These are phyloP conservation scores for Drosophila rhopaloa DNA, from an alignment of 1,140 invertebrate genomes.

Conservation along the genomic window DNA sequence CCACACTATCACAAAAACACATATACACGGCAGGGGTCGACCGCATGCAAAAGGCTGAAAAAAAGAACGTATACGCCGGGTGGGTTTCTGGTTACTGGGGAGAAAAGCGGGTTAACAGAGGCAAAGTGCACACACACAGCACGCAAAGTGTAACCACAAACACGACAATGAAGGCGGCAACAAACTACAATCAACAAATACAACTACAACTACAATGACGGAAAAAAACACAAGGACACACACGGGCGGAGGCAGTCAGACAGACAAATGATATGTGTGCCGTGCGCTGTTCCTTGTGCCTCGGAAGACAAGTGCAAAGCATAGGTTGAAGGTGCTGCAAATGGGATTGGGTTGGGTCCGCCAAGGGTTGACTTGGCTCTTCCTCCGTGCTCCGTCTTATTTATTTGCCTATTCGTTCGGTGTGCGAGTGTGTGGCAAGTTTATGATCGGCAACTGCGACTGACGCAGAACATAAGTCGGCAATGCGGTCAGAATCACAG, in stretches of 20 bases:
- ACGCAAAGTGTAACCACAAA: slow-evolving; percentile 76
- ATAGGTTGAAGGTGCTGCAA: slow-evolving; percentile 33
- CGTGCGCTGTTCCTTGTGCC: slow-evolving; percentile 45
- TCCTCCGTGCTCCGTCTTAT: slow-evolving; percentile 52
- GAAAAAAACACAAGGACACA: slow-evolving; percentile 27
- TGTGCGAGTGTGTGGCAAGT: slow-evolving; percentile 48
- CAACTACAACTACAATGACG: slow-evolving; percentile 13
- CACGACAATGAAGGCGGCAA: slow-evolving; percentile 66
- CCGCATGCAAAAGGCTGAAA: slow-evolving; percentile 60
- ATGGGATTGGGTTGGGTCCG: slow-evolving; percentile 37
- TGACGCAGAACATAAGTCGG: slow-evolving; percentile 67
- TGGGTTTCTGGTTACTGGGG: slow-evolving; percentile 27
- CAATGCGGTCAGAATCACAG: slow-evolving; percentile 59
- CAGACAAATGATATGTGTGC: slow-evolving; percentile 73
- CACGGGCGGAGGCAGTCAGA: slow-evolving; percentile 20
- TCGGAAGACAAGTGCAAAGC: slow-evolving; percentile 46
- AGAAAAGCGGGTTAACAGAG: slow-evolving; percentile 3
- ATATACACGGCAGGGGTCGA: slow-evolving; percentile 47
- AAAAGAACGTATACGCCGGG: slow-evolving; percentile 37
- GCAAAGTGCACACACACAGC: slow-evolving; percentile 38
- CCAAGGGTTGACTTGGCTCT: slow-evolving; percentile 8
- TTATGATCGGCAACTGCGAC: slow-evolving; percentile 74
- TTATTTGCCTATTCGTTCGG: slow-evolving; percentile 47
- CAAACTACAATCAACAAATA: slow-evolving; percentile 65
- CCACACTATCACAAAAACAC: slow-evolving; percentile 4